phyloP scores from a whole-genome alignment of 2,113 vertebrate genomes.

The Microtus montanus region DNA sequence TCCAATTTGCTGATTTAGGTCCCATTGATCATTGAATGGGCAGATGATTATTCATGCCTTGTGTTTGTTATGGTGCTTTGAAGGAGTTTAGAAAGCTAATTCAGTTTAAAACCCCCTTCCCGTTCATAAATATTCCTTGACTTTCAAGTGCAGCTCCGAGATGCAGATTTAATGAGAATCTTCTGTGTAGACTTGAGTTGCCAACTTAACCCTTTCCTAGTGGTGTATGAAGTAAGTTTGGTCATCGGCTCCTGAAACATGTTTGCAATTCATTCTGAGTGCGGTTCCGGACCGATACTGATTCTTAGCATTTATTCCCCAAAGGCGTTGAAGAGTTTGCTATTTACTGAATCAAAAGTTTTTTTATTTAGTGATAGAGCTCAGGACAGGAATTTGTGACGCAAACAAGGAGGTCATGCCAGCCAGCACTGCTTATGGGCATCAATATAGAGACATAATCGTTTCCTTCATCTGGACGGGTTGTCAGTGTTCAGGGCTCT shows the following conservation, averaged over 20 bases:
- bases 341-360: constrained; percentile 30
- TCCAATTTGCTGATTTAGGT: constrained; percentile 48
- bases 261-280: constrained; percentile 42
- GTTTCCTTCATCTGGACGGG: background rate
- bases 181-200: constrained; percentile 46
- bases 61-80: background rate
- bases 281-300: constrained; percentile 16
- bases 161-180: constrained; percentile 45
- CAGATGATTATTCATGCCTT: constrained; percentile 28
- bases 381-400: background rate
- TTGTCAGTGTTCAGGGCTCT: background rate
- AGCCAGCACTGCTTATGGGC: background rate
- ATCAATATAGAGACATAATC: background rate
- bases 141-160: constrained; percentile 1
- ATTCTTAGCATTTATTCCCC: constrained; percentile 4
- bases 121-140: constrained; percentile 51
- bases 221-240: constrained; percentile 35
- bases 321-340: background rate
- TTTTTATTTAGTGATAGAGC: constrained; percentile 28
- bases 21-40: constrained; percentile 3
- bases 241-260: background rate
- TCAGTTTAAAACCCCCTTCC: constrained; percentile 36
- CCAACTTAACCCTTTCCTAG: constrained; percentile 2
- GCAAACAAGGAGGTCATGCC: background rate
- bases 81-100: constrained; percentile 44